Base-by-base conservation (phyloP, 2,797 vertebrate species). In the Cryptoblepharus egeriae region DNA sequence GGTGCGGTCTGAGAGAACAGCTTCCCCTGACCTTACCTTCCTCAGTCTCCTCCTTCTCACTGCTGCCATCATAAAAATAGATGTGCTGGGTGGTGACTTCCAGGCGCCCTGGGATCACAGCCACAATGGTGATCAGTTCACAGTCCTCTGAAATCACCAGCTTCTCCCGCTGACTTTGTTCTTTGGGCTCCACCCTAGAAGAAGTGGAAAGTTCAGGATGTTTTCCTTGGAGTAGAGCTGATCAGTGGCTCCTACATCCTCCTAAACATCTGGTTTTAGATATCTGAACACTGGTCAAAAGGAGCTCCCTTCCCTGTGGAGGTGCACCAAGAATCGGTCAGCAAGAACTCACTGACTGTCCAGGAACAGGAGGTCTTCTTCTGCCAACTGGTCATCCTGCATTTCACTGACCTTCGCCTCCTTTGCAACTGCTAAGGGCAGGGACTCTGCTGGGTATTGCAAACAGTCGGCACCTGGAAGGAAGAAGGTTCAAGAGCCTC, bases 81-180 rank as follows among this genome's bases (percentile, higher is more conserved):
- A 99, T 87, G 57, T 99, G 97, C 67, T 99, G 98, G 0, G 98
- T 99, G 1, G 98, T 99, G 83, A 99, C 96, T 92, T 99, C 99
- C 92, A 99, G 95, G 26, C 98, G 97, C 52, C 99, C 98, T 0
- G 96, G 95, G 35, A 99, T 94, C 22, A 98, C 98, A 0, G 97
- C 98, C 92, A 98, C 96, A 0, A 97, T 97, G 0, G 98, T 99
- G 95, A 99, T 99, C 92, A 99, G 97, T 89, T 99, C 98, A 6
- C 99, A 99, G 88, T 99, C 98, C 64, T 99, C 98, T 0, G 98
- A 98, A 75, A 99, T 95, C 88, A 99, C 96, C 91, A 99, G 94
- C 87, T 99, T 99, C 92, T 99, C 99, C 60, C 96, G 96, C 88
- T 99, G 97, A 70, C 92, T 98, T 91, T 97, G 97, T 2, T 99